A percentile compares a stretch with the other conserved stretches of the same genome.
These are phyloP conservation scores for Matsumyia berberina DNA, from an alignment of 2,888 invertebrate species.

Conservation along the genomic window DNA sequence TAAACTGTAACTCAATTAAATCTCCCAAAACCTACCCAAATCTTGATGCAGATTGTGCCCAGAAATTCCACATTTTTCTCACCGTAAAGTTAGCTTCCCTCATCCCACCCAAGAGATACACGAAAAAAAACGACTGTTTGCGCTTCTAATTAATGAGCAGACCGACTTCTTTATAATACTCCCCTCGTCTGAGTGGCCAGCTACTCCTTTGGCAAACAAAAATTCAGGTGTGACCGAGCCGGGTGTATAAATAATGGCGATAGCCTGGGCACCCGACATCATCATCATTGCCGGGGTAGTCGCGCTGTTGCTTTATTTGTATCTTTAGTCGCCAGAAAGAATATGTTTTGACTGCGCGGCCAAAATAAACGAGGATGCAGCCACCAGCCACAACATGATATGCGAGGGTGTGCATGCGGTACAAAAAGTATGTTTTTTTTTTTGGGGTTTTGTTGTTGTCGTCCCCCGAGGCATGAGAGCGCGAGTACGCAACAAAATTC, in stretches of 20 bases:
- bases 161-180: slow-evolving; percentile 32
- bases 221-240: slow-evolving; percentile 72
- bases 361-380: slow-evolving; percentile 50
- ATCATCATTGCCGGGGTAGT: slow-evolving; percentile 16
- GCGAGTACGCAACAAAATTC: slow-evolving; percentile 42
- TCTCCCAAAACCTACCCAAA: neutral
- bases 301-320: slow-evolving; percentile 41
- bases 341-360: slow-evolving; percentile 28
- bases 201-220: slow-evolving; percentile 40
- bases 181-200: slow-evolving; percentile 22
- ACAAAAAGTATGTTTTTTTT: neutral
- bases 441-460: neutral
- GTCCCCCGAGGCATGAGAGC: slow-evolving; percentile 13
- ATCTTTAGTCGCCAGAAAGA: slow-evolving; percentile 26
- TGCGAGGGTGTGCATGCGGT: slow-evolving; percentile 2
- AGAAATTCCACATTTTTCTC: slow-evolving; percentile 5
- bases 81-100: slow-evolving; percentile 15
- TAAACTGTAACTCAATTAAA: slow-evolving; percentile 6
- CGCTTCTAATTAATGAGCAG: slow-evolving; percentile 67
- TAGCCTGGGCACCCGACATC: slow-evolving; percentile 54
- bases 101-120: neutral
- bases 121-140: slow-evolving; percentile 45
- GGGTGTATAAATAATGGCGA: slow-evolving; percentile 69
- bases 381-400: slow-evolving; percentile 5
- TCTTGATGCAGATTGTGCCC: neutral